Evolutionary conservation across 2,113 vertebrate species (phyloP).

Genomic region (Eurystomus gularis): DNA sequence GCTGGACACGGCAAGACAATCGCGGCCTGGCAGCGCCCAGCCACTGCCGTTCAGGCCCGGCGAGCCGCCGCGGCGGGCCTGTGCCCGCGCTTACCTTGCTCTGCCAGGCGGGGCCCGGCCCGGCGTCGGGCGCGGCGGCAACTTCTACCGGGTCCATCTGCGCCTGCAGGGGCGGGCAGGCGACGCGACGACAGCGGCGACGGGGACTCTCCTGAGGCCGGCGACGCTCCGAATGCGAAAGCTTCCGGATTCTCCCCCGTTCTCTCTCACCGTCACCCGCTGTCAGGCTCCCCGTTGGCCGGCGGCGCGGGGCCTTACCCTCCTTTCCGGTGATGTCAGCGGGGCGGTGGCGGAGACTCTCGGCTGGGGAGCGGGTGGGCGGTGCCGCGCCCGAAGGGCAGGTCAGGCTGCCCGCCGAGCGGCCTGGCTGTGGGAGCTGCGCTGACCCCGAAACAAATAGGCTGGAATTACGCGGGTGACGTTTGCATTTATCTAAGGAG

Average conservation of each 20-base stretch:
- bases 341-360: no score
- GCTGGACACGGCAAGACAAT: no score
- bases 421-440: not conserved
- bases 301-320: not conserved
- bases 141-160: slow-evolving; percentile 74
- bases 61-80: not conserved
- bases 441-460: accelerated
- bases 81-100: slow-evolving; percentile 46
- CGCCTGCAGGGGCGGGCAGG: not conserved
- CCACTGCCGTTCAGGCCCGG: not conserved
- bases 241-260: not conserved
- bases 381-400: no score
- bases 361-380: no score
- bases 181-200: accelerated
- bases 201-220: accelerated
- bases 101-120: slow-evolving; percentile 33
- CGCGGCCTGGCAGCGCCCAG: not conserved
- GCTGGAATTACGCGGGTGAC: not conserved
- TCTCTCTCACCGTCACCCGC: not conserved
- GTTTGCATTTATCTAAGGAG: not conserved
- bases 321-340: not conserved
- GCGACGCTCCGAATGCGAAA: not conserved
- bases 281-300: not conserved
- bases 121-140: slow-evolving; percentile 24
- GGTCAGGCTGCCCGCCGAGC: no score